These are phyloP conservation scores for Drosophila sordidapex DNA, from an alignment of 2,888 invertebrate species.

Conservation along the genomic window DNA sequence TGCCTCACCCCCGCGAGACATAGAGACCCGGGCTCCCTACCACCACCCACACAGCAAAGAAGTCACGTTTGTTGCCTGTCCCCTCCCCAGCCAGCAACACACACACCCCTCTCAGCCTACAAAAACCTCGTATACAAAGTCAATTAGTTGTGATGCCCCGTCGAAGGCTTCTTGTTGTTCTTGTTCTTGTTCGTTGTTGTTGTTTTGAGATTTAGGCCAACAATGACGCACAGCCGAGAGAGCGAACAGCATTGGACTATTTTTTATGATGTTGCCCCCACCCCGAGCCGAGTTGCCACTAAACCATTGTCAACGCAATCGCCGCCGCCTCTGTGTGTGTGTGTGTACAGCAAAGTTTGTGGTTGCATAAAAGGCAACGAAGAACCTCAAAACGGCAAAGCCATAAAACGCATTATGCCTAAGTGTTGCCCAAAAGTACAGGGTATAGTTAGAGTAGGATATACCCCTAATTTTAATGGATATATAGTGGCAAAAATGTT, in stretches of 20 bases:
- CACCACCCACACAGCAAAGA: conserved; percentile 39
- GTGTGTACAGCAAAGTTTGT: conserved; percentile 44
- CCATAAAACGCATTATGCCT: conserved; percentile 53
- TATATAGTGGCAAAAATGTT: neutral
- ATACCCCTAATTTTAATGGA: neutral
- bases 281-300: conserved; percentile 14
- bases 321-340: neutral
- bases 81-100: neutral
- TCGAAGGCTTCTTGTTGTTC: conserved; percentile 45
- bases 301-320: conserved; percentile 13
- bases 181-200: conserved; percentile 20
- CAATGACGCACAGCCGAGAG: conserved; percentile 69
- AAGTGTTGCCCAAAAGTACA: conserved; percentile 21
- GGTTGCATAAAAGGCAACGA: conserved; percentile 51
- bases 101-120: neutral
- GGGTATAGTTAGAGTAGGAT: neutral
- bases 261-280: conserved; percentile 64
- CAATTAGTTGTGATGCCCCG: conserved; percentile 74
- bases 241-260: conserved; percentile 59
- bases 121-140: conserved; percentile 59
- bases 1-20: conserved; percentile 15
- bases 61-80: conserved; percentile 61
- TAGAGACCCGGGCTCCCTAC: neutral
- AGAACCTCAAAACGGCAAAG: conserved; percentile 24
- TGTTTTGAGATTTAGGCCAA: conserved; percentile 70